Conservation (phyloP, 2,113 vertebrate genomes). For the Eretmochelys imbricata region DNA sequence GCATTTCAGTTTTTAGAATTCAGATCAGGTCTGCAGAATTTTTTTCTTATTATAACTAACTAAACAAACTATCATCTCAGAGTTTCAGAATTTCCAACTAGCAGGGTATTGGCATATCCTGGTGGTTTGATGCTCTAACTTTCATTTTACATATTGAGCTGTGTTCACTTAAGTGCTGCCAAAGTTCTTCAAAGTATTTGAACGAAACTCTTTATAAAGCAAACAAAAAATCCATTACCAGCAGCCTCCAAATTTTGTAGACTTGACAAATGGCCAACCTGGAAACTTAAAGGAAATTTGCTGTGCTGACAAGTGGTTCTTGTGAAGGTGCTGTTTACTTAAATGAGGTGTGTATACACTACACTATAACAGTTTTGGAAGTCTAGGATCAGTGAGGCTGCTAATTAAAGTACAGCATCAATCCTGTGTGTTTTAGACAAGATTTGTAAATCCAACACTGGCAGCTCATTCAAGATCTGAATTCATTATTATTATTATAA, state of each 20-base stretch:
- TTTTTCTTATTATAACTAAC: constrained; percentile 14
- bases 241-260: not conserved
- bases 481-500: constrained; percentile 57
- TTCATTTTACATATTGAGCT: constrained; percentile 8
- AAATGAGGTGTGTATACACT: not conserved
- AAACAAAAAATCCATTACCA: constrained; percentile 64
- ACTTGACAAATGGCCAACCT: constrained; percentile 17
- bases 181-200: constrained; percentile 59
- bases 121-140: not conserved
- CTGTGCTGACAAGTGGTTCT: not conserved
- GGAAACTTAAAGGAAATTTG: not conserved
- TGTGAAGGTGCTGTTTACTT: not conserved
- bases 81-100: constrained; percentile 9
- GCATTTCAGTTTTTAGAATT: constrained; percentile 9
- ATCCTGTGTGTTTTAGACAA: constrained; percentile 33
- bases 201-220: constrained; percentile 65
- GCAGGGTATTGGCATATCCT: not conserved
- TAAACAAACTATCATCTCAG: not conserved
- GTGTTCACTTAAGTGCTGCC: constrained; percentile 12
- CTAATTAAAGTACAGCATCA: constrained; percentile 43
- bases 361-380: not conserved
- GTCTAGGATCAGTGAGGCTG: not conserved
- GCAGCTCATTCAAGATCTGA: constrained; percentile 23
- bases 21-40: constrained; percentile 26
- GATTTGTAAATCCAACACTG: constrained; percentile 3